phyloP scores from a whole-genome alignment of 2,113 vertebrate genomes.

The Oenanthe melanoleuca region DNA sequence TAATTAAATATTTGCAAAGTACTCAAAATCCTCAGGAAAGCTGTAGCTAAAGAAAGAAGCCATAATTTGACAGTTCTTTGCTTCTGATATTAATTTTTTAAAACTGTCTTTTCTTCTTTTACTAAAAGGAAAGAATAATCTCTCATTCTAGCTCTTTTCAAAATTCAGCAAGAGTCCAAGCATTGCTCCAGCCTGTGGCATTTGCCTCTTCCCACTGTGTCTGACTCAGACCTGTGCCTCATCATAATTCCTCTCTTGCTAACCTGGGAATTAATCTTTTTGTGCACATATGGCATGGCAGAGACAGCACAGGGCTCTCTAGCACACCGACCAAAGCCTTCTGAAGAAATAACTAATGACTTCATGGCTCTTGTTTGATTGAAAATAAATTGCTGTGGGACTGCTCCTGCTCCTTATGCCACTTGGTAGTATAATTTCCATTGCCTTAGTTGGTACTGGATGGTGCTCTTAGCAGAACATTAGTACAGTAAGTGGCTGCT shows the following conservation, averaged over 20 bases:
- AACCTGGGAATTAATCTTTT: slow-evolving; percentile 61
- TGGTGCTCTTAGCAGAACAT: neutral
- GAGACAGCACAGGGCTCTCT: neutral
- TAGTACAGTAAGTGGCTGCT: neutral
- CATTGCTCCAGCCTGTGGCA: neutral
- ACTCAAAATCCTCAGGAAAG: slow-evolving; percentile 8
- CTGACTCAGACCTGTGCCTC: slow-evolving; percentile 52
- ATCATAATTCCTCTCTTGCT: slow-evolving; percentile 24
- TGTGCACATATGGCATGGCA: slow-evolving; percentile 7
- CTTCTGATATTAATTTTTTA: neutral
- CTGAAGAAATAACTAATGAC: slow-evolving; percentile 48
- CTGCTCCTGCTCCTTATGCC: neutral
- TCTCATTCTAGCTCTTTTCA: neutral
- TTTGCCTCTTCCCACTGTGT: slow-evolving; percentile 23
- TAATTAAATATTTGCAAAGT: slow-evolving; percentile 30
- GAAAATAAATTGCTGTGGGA: slow-evolving; percentile 32
- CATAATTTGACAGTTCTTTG: neutral
- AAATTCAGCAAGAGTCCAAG: slow-evolving; percentile 22
- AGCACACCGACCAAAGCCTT: slow-evolving; percentile 29
- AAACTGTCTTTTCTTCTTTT: neutral
- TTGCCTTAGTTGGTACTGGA: neutral
- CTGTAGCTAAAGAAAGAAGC: neutral
- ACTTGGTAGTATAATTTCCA: neutral
- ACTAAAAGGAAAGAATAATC: neutral
- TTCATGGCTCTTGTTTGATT: slow-evolving; percentile 7